Evolutionary conservation across 2,888 invertebrate genomes (phyloP), one percentile per base, ranked within the genome.

Genomic region (Stegophylla sp.): DNA sequence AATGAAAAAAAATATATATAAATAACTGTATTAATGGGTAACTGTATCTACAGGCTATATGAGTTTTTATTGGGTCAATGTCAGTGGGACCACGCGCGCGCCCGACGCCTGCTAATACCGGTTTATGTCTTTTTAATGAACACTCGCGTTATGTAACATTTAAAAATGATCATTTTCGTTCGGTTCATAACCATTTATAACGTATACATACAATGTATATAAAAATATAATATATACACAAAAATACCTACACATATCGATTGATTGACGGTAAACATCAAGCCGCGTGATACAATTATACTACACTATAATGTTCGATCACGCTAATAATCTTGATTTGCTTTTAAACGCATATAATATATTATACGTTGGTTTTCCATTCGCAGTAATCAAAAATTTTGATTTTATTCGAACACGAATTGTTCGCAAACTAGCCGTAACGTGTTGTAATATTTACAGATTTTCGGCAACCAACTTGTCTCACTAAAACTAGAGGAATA

Each of bases 111-210:
- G 76, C 53, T 26, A 43, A 76, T 76, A 76, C 76, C 66, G 56
- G 76, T 76, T 76, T 67, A 76, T 53, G 51, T 66, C 66, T 76
- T 56, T 66, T 76, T 56, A 66, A 76, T 53, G 66, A 66, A 76
- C 76, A 56, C 61, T 61, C 51, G 75, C 41, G 15, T 64, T 75
- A 48, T 64, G 75, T 51, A 75, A 64, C 53, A 64, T 75, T 75
- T 64, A 41, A 51, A 73, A 73, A 59, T 23, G 43, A 73, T 72
- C 43, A 28, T 73, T 73, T 73, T 73, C 28, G 59, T 45, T 61
- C 28, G 61, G n/a, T 73, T 48, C 45, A 28, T 45, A 45, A 61
- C n/a, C 45, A 26, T 73, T 61, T 72, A 72, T 9, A 45, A 28
- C 56, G 56, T 56, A 15, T 0, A 67, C n/a, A n/a, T n/a, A 9